Base-by-base conservation (phyloP, 2,888 invertebrate species). In the Tachystola acroxantha region DNA sequence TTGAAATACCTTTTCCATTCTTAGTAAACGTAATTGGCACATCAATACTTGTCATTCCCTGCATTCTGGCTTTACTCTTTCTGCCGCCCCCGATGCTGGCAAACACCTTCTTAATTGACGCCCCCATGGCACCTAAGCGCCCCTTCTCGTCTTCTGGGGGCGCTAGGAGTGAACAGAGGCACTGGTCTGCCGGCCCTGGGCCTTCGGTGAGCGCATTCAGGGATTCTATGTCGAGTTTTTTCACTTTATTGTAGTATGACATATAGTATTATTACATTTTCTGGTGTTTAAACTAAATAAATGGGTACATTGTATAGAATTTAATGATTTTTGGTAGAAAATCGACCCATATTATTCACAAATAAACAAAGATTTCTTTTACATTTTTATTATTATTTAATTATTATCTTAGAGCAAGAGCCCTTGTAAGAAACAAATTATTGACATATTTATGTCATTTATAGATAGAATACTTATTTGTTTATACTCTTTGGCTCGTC, bases 181-280 rank as follows among this genome's bases (percentile, higher is more conserved):
- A 77, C 12, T 68, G 40, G 25, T 75, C 74, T 0, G 38, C 59
- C 0, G 75, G 75, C 0, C 75, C 75, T 0, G 46, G 2, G 0
- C 64, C 71, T 35, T 74, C 74, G 0, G 43, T 45, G n/a, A 74
- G 10, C 3, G 56, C 48, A 16, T 47, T 42, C 0, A 64, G 40
- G 0, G 72, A 64, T 0, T 64, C 59, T 4, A 71, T 65, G 4
- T 76, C 74, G 0, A 71, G 33, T 42, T 67, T 66, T 37, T 64
- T 70, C 0, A 67, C 34, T 42, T 63, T 38, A 1, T 44, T 35
- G 40, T 67, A 70, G 39, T 63, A 13, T 5, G 14, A 10, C 33
- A 33, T 33, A 9, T 32, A 11, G 12, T 27, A 4, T 3, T n/a
- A n/a, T n/a, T n/a, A n/a, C n/a, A n/a, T n/a, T n/a, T n/a, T n/a